Percentiles rank a stretch among this genome's conserved stretches.
Conservation (phyloP, 1,140 invertebrate genomes). For the Penaeus indicus region DNA sequence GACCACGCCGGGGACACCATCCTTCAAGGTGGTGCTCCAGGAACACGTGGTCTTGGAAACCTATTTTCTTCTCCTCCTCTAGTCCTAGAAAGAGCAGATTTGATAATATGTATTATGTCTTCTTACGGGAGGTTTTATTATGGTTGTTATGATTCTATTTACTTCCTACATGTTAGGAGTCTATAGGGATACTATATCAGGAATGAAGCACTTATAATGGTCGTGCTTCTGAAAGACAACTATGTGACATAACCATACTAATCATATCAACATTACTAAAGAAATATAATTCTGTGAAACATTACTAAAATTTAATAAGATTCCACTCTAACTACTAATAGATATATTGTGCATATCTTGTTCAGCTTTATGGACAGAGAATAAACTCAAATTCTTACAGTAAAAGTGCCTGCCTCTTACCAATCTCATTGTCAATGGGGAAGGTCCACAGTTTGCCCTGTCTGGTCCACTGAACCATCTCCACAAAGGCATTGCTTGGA, state of each 20-base stretch:
- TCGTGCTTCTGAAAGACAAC: not conserved
- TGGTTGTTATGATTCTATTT: not conserved
- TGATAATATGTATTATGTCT: not conserved
- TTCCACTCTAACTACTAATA: constrained; percentile 15
- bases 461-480: constrained; percentile 94
- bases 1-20: constrained; percentile 91
- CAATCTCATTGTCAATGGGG: constrained; percentile 97
- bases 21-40: constrained; percentile 85
- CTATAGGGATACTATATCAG: not conserved
- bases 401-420: constrained; percentile 71
- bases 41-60: constrained; percentile 94
- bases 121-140: not conserved
- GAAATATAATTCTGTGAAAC: constrained; percentile 23
- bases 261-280: not conserved
- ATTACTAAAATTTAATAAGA: constrained; percentile 18
- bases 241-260: not conserved
- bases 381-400: not conserved
- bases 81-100: constrained; percentile 75
- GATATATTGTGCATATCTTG: not conserved
- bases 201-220: not conserved
- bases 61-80: constrained; percentile 82
- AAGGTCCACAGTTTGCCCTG: constrained; percentile 96
- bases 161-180: not conserved
- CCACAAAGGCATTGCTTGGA: constrained; percentile 89
- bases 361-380: not conserved